Conservation (phyloP, 2,113 vertebrate species). For the Sturnira hondurensis region DNA sequence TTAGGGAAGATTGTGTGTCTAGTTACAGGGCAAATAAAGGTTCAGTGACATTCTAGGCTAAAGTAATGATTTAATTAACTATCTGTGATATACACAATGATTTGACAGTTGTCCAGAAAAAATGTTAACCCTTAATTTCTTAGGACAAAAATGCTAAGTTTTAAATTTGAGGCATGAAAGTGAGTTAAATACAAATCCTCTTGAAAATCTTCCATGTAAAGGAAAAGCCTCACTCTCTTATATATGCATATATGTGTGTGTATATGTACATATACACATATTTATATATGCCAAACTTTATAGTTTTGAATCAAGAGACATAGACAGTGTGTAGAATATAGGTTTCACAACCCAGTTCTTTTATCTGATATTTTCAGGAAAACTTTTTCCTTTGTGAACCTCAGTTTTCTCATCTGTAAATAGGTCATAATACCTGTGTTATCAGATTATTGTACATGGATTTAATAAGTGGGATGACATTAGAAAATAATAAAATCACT, state of each 20-base stretch:
- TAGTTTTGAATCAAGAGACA: not conserved
- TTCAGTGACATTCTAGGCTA: conserved; percentile 25
- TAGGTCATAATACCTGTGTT: not conserved
- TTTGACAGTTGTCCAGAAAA: not conserved
- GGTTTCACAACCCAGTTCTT: not conserved
- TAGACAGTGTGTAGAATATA: not conserved
- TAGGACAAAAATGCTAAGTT: not conserved
- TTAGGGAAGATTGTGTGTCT: not conserved
- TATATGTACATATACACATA: not conserved
- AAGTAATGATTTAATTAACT: conserved; percentile 29
- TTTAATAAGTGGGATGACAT: not conserved
- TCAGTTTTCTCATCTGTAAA: not conserved
- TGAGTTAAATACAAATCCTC: not conserved
- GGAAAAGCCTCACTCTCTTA: not conserved
- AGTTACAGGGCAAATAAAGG: not conserved
- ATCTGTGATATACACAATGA: not conserved
- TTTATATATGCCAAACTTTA: not conserved
- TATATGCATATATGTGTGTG: not conserved
- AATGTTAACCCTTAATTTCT: not conserved
- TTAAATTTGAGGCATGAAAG: not conserved
- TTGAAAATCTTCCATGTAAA: not conserved
- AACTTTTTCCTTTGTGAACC: not conserved
- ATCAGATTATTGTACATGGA: not conserved
- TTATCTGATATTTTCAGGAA: conserved; percentile 14
- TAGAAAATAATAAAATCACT: not conserved